Percentiles rank a stretch among this genome's conserved stretches.
These are phyloP conservation scores for Himalopsyche anomala DNA, from an alignment of 2,888 invertebrate genomes.

Conservation along the genomic window DNA sequence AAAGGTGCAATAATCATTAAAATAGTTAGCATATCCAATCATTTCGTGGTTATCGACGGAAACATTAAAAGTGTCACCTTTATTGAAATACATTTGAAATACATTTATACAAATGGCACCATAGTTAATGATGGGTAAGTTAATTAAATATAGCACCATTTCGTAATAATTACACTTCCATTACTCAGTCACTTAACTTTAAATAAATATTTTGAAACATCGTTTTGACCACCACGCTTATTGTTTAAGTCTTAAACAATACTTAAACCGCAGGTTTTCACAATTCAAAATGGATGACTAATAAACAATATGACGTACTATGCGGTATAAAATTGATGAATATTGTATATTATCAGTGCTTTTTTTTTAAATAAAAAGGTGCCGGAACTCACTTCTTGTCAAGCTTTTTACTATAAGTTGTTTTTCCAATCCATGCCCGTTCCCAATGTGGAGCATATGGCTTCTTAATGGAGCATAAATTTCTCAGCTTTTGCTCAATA, in stretches of 20 bases:
- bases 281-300: not conserved
- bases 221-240: not conserved
- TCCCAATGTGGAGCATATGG: too few species aligned
- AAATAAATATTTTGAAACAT: not conserved
- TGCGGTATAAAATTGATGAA: too few species aligned
- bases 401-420: too few species aligned
- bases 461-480: too few species aligned
- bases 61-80: too few species aligned
- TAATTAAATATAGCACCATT: not conserved
- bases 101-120: not conserved
- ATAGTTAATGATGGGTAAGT: not conserved
- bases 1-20: slow-evolving; percentile 15
- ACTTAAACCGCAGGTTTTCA: too few species aligned
- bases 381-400: too few species aligned
- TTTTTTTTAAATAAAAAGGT: too few species aligned
- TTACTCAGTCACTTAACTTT: not conserved
- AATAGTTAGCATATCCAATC: not conserved
- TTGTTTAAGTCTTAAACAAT: not conserved
- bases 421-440: too few species aligned
- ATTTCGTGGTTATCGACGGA: not conserved
- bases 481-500: too few species aligned
- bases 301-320: not conserved
- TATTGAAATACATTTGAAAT: not conserved
- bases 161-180: not conserved
- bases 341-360: too few species aligned